Base-by-base conservation (phyloP, 2,113 vertebrate genomes). In the Andinoacara biseriatus region DNA sequence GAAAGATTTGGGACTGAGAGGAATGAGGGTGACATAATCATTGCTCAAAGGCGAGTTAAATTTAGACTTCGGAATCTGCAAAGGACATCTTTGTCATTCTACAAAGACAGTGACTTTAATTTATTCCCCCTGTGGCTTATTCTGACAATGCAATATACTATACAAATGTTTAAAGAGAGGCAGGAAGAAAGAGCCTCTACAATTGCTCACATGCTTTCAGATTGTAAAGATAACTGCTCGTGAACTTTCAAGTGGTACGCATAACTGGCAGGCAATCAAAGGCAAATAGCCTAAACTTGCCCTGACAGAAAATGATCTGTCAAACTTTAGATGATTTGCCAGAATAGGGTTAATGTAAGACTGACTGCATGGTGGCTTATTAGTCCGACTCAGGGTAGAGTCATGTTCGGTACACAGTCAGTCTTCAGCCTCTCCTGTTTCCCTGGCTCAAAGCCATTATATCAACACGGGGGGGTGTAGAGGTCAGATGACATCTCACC, bases 401-500 rank as follows among this genome's bases (percentile, higher is more conserved):
- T 92, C 89, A 80, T 85, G 84, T 89, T 93, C 83, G 76, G 86
- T 79, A 91, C 85, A 86, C 86, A 69, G 79, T 57, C 86, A 90
- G 81, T 91, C 84, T 86, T 83, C 83, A 83, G 84, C 81, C 61
- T 90, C 83, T 91, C 88, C 60, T 78, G 58, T 89, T 91, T 88
- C 87, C 62, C 83, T 87, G 81, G 86, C 86, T 82, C n/a, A n/a
- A 58, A 80, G 91, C 84, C 77, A 90, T 89, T 84, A 81, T 72
- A 84, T 79, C 82, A 86, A 74, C 82, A 85, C 84, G 29, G 83
- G 81, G 61, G 87, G 63, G 82, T 38, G 78, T 60, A 58, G 78
- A 89, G 91, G 92, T 92, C 84, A 88, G 88, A 80, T 89, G 85
- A 91, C 87, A 91, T 90, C 83, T 87, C 85, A 88, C 89, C 85